These are phyloP conservation scores for Geotrypetes seraphini DNA, from an alignment of 2,797 vertebrate genomes.

Conservation along the genomic window DNA sequence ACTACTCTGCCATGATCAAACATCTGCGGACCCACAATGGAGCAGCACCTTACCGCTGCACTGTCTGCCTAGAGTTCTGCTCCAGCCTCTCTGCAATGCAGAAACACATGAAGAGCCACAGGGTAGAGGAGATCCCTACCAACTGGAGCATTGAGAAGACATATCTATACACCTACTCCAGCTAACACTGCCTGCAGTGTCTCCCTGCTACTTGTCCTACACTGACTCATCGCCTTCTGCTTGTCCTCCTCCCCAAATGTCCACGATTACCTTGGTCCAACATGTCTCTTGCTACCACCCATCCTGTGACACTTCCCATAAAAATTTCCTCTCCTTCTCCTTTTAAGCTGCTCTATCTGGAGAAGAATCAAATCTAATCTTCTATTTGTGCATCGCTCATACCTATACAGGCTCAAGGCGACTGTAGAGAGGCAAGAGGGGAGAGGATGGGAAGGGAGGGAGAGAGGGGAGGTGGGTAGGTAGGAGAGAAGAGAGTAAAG, in stretches of 20 bases:
- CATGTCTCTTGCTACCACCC: too few species aligned
- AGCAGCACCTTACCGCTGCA: slow-evolving; percentile 71
- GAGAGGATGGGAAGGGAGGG: too few species aligned
- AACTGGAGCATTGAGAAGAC: slow-evolving; percentile 72
- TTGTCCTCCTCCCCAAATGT: background rate
- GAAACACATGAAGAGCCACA: slow-evolving; percentile 66
- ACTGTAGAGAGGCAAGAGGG: too few species aligned
- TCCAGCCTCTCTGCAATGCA: slow-evolving; percentile 74
- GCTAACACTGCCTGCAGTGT: slow-evolving; percentile 8
- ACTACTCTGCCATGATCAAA: slow-evolving; percentile 84
- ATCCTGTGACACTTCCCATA: too few species aligned
- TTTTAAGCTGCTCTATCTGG: too few species aligned
- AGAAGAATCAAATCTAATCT: too few species aligned
- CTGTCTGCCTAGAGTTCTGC: slow-evolving; percentile 67
- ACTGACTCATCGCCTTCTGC: background rate
- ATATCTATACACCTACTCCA: slow-evolving; percentile 61
- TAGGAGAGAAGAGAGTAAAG: too few species aligned
- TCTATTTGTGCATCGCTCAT: too few species aligned
- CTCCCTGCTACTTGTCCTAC: slow-evolving; percentile 2
- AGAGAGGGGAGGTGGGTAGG: too few species aligned
- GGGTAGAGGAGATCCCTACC: slow-evolving; percentile 64
- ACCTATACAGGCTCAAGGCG: too few species aligned
- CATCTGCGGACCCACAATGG: slow-evolving; percentile 77
- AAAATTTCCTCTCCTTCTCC: too few species aligned
- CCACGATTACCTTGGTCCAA: too few species aligned